phyloP scores from a whole-genome alignment of 1,140 invertebrate species.

The Aplysia californica region DNA sequence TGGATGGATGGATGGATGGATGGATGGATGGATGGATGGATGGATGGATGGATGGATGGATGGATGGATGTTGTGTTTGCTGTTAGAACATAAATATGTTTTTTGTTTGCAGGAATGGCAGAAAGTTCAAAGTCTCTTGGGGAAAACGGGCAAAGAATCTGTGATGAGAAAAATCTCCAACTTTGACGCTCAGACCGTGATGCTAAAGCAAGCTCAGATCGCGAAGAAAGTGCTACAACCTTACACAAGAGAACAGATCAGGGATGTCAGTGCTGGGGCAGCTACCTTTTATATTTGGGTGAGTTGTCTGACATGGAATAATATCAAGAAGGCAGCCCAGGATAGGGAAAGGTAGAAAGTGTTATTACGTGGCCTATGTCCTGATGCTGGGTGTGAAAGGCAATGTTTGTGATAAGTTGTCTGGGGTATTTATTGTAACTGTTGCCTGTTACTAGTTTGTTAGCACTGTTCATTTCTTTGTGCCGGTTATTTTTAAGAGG shows the following conservation, averaged over 20 bases:
- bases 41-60: no score
- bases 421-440: neutral
- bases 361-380: no score
- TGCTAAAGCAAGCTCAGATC: constrained; percentile 39
- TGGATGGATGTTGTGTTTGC: no score
- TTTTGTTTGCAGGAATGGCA: constrained; percentile 62
- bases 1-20: no score
- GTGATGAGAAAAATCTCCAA: constrained; percentile 56
- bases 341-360: no score
- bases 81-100: no score
- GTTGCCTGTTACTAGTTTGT: neutral
- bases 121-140: constrained; percentile 48
- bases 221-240: constrained; percentile 45
- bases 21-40: no score
- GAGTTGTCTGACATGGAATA: constrained; percentile 17
- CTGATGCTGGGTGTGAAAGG: neutral
- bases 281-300: constrained; percentile 65
- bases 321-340: neutral
- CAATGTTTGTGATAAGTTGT: neutral
- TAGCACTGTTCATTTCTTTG: neutral
- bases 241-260: constrained; percentile 50
- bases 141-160: constrained; percentile 58
- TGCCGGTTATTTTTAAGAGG: neutral
- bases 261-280: constrained; percentile 57
- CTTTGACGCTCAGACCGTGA: constrained; percentile 55